Base-by-base conservation (phyloP, 23 tunicate genomes). In the Ascidia mentula region DNA sequence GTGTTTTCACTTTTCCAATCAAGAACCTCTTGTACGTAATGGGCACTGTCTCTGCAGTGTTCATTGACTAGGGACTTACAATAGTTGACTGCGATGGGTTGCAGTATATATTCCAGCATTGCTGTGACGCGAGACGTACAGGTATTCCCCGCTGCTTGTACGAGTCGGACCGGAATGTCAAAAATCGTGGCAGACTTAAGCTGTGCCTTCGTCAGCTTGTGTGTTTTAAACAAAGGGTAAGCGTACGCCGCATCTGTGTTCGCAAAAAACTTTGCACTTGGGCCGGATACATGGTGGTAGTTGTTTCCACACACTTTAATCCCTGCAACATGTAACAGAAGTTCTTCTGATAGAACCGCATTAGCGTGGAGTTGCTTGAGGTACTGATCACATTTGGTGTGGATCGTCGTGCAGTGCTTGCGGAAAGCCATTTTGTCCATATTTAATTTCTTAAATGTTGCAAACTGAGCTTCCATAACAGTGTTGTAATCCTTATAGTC, bases 161-260 rank as follows among this genome's bases (percentile, higher is more conserved):
- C 34, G 4, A 72, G 75, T 7, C 75, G n/a, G 6, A 72, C 75
- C 39, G 75, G 38, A n/a, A 72, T 72, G 31, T 72, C 75, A 3
- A 72, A 36, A 34, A 31, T 35, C 1, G 39, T 72, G 4, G 30
- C 40, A 26, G 28, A 3, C 6, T 9, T 15, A 1, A 72, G 38
- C 2, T 3, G 24, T 26, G n/a, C 38, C 9, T 5, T 15, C 31
- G 28, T 6, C 75, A 72, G 75, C 31, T 72, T 72, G 13, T 72
- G 75, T 3, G 75, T 72, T 15, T 72, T 72, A 72, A 72, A 72
- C 40, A 72, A 35, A 28, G 75, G 75, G 30, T 72, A 72, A 6
- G 30, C 75, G 30, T 72, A 72, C 12, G 75, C 75, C 13, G 40
- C 35, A 31, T 15, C 30, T n/a, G 38, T 72, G 31, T 36, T 34